A percentile compares a stretch with the other conserved stretches of the same genome.
Evolutionary conservation across 2,113 vertebrate species (phyloP).

Genomic region (Petrocephalus zakoni): DNA sequence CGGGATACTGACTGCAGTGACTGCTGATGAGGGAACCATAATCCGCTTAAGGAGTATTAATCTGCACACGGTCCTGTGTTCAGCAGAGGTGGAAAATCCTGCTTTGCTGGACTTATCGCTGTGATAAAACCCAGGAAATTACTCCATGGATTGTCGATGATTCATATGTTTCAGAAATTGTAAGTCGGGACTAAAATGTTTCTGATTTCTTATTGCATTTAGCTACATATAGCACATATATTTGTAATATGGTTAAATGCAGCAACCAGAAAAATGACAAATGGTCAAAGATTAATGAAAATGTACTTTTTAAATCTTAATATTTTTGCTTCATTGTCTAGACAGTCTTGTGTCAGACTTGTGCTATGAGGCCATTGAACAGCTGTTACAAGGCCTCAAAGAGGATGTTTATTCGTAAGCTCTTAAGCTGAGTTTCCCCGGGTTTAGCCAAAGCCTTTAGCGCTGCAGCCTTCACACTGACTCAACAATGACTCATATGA

Average conservation of each 20-base stretch:
- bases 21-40: conserved; percentile 13
- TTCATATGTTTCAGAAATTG: background rate
- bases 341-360: background rate
- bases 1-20: background rate
- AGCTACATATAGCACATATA: too few relatives aligned
- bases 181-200: background rate
- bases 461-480: background rate
- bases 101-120: background rate
- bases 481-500: background rate
- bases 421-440: background rate
- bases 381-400: background rate
- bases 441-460: background rate
- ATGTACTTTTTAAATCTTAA: background rate
- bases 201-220: background rate
- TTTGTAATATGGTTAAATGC: too few relatives aligned
- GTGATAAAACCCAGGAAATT: background rate
- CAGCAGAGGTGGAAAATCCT: conserved; percentile 1
- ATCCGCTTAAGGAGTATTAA: conserved; percentile 12
- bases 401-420: background rate
- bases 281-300: background rate
- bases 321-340: background rate
- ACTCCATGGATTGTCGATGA: background rate
- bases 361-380: background rate
- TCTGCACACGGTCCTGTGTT: background rate
- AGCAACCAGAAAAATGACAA: background rate